A percentile compares a stretch with the other conserved stretches of the same genome.
phyloP scores from a whole-genome alignment of 2,113 vertebrate genomes.

The Thymallus thymallus region DNA sequence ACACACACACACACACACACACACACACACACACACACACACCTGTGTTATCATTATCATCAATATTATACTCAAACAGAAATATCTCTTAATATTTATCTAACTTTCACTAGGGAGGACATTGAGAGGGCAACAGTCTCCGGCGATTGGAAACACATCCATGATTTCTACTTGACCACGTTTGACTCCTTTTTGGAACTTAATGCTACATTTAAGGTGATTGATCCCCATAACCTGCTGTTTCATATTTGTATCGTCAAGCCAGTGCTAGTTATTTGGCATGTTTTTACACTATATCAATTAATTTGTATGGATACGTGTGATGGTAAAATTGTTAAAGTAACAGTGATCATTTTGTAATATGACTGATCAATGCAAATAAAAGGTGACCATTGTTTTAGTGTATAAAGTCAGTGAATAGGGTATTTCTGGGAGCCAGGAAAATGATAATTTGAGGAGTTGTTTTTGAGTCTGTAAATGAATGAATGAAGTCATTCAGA shows the following conservation, averaged over 20 bases:
- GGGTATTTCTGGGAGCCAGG: slow-evolving; percentile 24
- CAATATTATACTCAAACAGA: not conserved
- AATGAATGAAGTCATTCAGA: slow-evolving; percentile 46
- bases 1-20: not conserved
- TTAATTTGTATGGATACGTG: not conserved
- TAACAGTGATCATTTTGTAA: not conserved
- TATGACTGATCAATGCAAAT: not conserved
- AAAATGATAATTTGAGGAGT: slow-evolving; percentile 22
- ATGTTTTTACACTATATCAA: not conserved
- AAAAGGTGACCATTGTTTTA: not conserved
- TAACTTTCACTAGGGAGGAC: slow-evolving; percentile 80
- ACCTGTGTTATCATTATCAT: not conserved
- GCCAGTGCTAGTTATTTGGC: no score
- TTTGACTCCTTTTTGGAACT: slow-evolving; percentile 92
- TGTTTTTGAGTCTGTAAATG: slow-evolving; percentile 22
- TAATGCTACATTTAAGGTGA: slow-evolving; percentile 89
- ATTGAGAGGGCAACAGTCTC: slow-evolving; percentile 83
- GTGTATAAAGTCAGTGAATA: not conserved
- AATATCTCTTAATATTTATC: not conserved
- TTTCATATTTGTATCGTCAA: not conserved
- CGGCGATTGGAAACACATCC: slow-evolving; percentile 88
- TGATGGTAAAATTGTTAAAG: not conserved
- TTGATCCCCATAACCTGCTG: slow-evolving; percentile 34
- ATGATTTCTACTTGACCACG: slow-evolving; percentile 89
- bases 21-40: slow-evolving; percentile 3